These are phyloP conservation scores for Beaufortia kweichowensis DNA, from an alignment of 2,113 vertebrate species.

Conservation along the genomic window DNA sequence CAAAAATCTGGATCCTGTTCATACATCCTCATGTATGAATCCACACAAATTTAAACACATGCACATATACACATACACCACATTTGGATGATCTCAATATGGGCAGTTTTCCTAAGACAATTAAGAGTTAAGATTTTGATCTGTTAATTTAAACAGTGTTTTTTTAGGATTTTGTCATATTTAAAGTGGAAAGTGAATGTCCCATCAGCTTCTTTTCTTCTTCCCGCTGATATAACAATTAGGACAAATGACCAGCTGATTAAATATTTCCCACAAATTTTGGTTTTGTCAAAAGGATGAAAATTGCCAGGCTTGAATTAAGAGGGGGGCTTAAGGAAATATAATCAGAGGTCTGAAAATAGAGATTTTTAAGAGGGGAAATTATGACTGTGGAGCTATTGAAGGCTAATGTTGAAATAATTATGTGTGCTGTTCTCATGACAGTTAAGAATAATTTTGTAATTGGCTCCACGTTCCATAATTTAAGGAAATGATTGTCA, in stretches of 20 bases:
- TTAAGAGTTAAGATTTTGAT: neutral
- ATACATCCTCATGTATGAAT: no score
- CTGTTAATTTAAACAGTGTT: neutral
- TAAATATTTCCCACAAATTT: constrained; percentile 45
- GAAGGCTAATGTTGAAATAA: constrained; percentile 62
- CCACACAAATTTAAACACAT: no score
- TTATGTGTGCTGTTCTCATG: constrained; percentile 60
- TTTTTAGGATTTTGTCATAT: neutral
- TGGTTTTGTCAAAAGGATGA: constrained; percentile 52
- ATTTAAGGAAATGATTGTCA: constrained; percentile 61
- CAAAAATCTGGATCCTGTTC: no score
- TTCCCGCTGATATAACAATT: constrained; percentile 53
- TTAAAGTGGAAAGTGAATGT: neutral
- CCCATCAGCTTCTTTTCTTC: constrained; percentile 25
- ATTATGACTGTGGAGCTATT: constrained; percentile 57
- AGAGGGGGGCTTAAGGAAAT: constrained; percentile 55
- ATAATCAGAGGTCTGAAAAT: constrained; percentile 60
- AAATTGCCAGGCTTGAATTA: constrained; percentile 57
- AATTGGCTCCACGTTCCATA: constrained; percentile 61
- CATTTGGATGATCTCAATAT: no score
- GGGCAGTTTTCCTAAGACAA: no score
- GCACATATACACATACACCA: no score
- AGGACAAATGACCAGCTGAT: constrained; percentile 49
- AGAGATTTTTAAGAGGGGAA: constrained; percentile 53
- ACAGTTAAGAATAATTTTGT: constrained; percentile 62